Evolutionary conservation across 1,140 invertebrate species (phyloP).

Genomic region (Ceratina japonica): DNA sequence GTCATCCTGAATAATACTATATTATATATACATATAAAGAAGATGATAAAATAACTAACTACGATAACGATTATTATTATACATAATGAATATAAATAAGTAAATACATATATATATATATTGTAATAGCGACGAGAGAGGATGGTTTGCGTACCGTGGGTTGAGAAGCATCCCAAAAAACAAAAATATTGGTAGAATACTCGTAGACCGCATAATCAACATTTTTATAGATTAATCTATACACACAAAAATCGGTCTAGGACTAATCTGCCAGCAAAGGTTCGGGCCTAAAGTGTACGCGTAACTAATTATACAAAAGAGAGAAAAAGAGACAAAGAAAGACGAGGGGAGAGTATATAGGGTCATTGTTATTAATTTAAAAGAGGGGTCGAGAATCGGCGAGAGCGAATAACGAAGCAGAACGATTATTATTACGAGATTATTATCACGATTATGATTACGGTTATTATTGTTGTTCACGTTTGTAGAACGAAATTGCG

Average conservation of each 20-base stretch:
- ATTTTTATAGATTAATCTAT: conserved; percentile 64
- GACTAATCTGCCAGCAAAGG: conserved; percentile 56
- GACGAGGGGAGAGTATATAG: not conserved
- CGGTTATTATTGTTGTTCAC: conserved; percentile 8
- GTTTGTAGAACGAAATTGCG: not conserved
- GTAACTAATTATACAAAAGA: conserved; percentile 51
- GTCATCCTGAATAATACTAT: conserved; percentile 52
- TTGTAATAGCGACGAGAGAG: conserved; percentile 53
- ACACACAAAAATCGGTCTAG: conserved; percentile 55
- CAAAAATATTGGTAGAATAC: conserved; percentile 50
- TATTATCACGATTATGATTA: conserved; percentile 17
- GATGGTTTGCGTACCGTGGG: conserved; percentile 49
- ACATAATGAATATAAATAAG: not conserved
- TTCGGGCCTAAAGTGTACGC: conserved; percentile 62
- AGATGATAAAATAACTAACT: conserved; percentile 20
- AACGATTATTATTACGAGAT: conserved; percentile 4
- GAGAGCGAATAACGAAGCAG: not conserved
- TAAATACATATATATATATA: conserved; percentile 29
- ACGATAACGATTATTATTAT: conserved; percentile 29
- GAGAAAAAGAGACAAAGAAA: conserved; percentile 7
- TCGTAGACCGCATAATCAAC: conserved; percentile 59
- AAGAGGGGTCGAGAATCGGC: not conserved
- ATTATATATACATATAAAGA: conserved; percentile 30
- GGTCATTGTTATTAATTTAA: conserved; percentile 21
- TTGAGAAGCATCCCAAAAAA: conserved; percentile 22